These are phyloP conservation scores for Hyalella azteca DNA, from an alignment of 2,888 invertebrate species.

Conservation along the genomic window DNA sequence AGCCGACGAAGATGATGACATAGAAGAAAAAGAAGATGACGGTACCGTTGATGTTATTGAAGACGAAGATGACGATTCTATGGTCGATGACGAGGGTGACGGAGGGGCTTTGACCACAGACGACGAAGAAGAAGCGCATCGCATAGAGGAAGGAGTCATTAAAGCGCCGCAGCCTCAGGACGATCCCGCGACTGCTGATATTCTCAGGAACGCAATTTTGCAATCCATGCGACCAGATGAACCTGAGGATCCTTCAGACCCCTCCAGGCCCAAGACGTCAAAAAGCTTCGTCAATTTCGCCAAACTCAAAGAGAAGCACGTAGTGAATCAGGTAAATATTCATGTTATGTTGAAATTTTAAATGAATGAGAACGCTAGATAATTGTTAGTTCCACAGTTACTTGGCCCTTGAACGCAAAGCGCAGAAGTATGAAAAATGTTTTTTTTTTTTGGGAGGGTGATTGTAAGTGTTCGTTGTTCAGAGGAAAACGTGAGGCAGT, in stretches of 20 bases:
- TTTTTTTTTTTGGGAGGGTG: no score
- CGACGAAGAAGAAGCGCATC: constrained; percentile 41
- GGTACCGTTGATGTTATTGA: constrained; percentile 33
- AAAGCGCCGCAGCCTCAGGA: neutral
- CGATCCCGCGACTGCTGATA: neutral
- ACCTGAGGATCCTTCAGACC: neutral
- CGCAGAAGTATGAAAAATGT: no score
- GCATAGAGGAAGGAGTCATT: neutral
- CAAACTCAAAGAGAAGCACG: constrained; percentile 60
- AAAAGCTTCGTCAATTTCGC: constrained; percentile 61
- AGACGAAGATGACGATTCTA: neutral
- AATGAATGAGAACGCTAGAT: no score
- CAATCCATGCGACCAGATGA: constrained; percentile 65
- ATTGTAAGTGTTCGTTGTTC: no score
- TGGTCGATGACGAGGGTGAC: constrained; percentile 51
- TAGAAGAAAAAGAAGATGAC: constrained; percentile 54
- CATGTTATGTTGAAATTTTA: no score
- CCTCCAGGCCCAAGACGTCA: constrained; percentile 62
- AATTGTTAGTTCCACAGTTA: no score
- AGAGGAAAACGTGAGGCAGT: no score
- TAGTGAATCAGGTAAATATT: constrained; percentile 60
- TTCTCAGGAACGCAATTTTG: constrained; percentile 63
- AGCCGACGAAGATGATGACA: constrained; percentile 60
- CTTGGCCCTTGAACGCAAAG: no score
- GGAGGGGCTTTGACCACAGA: constrained; percentile 14